Evolutionary conservation across 2,797 vertebrate species (phyloP), one percentile per base, ranked within the genome.

Genomic region (Sciaenops ocellatus): DNA sequence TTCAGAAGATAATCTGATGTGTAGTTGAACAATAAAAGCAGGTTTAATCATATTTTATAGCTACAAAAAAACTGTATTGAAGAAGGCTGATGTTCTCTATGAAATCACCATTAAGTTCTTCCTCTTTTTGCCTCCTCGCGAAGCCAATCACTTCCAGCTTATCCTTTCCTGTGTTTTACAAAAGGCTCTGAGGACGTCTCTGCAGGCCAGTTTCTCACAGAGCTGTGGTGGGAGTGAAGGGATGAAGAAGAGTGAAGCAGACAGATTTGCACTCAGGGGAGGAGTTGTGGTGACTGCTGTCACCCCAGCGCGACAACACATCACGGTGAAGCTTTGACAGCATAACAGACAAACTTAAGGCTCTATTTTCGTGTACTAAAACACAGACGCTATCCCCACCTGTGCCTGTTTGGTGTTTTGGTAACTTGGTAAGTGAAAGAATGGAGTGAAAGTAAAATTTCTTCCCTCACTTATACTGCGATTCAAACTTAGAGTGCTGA

Each of bases 181-280:
- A 68, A 76, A 34, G 28, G 48, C 61, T 61, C n/a, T 3, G 56
- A 52, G 26, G 52, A 51, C 0, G 62, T 65, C 44, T 79, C 44
- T 77, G 76, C 2, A 9, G 65, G 67, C 28, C 54, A 5, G 26
- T 69, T 63, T 20, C 54, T 26, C 64, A 15, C 51, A 8, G 44
- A 67, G 18, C 38, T 18, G 55, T 22, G 30, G 73, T 69, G 0
- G 1, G 57, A 78, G 74, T 38, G 79, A 78, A 20, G 50, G 69
- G 68, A 73, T 73, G 83, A 88, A 18, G 2, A 71, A 51, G n/a
- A 66, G 70, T 7, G 0, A 63, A 42, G 80, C 76, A 47, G 69
- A 75, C 82, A 85, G 74, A 51, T 75, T n/a, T 50, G 42, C 1
- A 69, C 79, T 77, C 69, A 3, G 63, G 56, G 60, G 75, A 85